Evolutionary conservation across 1,140 invertebrate genomes (phyloP), one percentile per base, ranked within the genome.

Genomic region (Drosophila fuyamai): DNA sequence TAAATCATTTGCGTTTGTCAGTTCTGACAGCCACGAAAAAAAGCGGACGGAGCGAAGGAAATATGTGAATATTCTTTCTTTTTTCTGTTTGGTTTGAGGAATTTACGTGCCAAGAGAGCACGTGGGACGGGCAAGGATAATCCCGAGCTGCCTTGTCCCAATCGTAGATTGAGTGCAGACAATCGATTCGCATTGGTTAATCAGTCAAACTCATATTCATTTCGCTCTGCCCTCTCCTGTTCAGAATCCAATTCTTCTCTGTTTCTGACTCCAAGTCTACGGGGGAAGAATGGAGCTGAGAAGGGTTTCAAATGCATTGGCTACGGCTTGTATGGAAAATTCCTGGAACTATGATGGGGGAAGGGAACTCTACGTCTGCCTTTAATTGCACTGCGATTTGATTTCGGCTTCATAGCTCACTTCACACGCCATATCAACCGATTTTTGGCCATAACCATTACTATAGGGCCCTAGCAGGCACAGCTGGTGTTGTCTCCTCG

Each of bases 1-100:
- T 89, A 84, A 89, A 89, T 89, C 84, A 89, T 89, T 89, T 90
- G 84, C 85, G 80, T 89, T 89, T 90, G 84, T 89, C 84, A 89
- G 77, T 90, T 89, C 74, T 90, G 84, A 89, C 85, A 89, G 84
- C 65, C 68, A 58, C 82, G 76, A 79, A 81, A 80, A 80, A 80
- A 72, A 66, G 32, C 27, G 71, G 58, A 54, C 35, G 29, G 47
- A 59, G 44, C 36, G 32, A 14, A 38, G 46, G 72, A 60, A 44
- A 63, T 56, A 55, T 72, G 46, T 73, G 55, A 68, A 70, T 70
- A 77, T 60, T 77, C 40, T 48, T 44, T 56, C 16, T 63, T 56
- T 48, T 27, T 35, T 27, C 54, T 58, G 43, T 36, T 65, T 41
- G 29, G 36, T 4, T n/a, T 16, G 40, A 59, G 44, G 61, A 86